Base-by-base conservation (phyloP, 2,113 vertebrate genomes). In the Eulemur rufifrons region DNA sequence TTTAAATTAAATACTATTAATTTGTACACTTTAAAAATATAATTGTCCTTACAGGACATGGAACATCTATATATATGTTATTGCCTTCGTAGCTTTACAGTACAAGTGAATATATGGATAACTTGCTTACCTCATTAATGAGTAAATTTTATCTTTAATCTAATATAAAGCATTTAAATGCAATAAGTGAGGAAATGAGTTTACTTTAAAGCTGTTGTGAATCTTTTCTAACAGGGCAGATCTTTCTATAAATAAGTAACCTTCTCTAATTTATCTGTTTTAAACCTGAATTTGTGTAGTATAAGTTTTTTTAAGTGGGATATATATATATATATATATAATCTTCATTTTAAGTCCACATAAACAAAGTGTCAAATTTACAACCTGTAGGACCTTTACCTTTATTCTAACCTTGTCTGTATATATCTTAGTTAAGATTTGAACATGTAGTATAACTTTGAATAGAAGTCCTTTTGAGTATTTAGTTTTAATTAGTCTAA, bases 1-100 rank as follows among this genome's bases (percentile, higher is more conserved):
- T 82, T 88, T 93, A 93, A 92, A 93, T 96, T 76, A 92, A 94
- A 56, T 82, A 32, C 50, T 74, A 83, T 89, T 59, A 69, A 89
- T 56, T 68, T 95, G 18, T 25, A 82, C 3, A 63, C 74, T 89
- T 94, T 52, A 21, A 61, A 95, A 81, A 82, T 56, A 27, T 29
- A 64, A 63, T 7, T 86, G 23, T 39, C 25, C 80, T 63, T 76
- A 74, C 15, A 52, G 56, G 27, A 95, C 14, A 92, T 83, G 8
- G 8, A 77, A 1, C 18, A 86, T 81, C 64, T 85, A 77, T 76
- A 91, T 77, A 82, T 76, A 91, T 82, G 6, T 63, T 27, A 91
- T 85, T 77, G 23, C 42, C 29, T 97, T 95, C 34, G 86, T 42
- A 78, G 42, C 13, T 45, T 97, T 86, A 88, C 7, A 87, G 25